phyloP scores from a whole-genome alignment of 2,888 invertebrate species.

The Tetheella fluctuosa region DNA sequence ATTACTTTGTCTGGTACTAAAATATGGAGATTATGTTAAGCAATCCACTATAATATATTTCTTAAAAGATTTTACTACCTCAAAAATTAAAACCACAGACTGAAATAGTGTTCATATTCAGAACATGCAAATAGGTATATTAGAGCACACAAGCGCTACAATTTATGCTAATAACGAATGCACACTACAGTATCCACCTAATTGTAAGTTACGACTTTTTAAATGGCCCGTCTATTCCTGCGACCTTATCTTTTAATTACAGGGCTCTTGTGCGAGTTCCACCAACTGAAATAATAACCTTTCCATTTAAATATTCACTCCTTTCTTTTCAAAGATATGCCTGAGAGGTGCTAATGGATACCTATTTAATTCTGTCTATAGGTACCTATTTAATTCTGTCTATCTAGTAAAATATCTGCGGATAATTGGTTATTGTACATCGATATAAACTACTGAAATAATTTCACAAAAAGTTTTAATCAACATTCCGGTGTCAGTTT shows the following conservation, averaged over 20 bases:
- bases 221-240: constrained; percentile 13
- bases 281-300: constrained; percentile 14
- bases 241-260: constrained; percentile 23
- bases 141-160: constrained; percentile 3
- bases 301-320: constrained; percentile 11
- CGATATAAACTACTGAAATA: background rate
- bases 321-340: background rate
- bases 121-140: background rate
- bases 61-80: background rate
- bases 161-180: constrained; percentile 1
- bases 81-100: background rate
- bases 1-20: no score
- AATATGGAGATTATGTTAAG: no score
- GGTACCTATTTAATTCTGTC: background rate
- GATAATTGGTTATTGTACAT: background rate
- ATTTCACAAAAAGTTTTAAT: background rate
- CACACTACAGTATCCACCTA: constrained; percentile 12
- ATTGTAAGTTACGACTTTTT: constrained; percentile 13
- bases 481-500: background rate
- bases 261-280: constrained; percentile 12
- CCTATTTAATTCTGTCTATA: background rate
- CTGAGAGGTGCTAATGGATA: constrained; percentile 8
- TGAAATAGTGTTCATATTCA: background rate
- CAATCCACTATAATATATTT: no score
- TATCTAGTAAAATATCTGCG: background rate